phyloP scores from a whole-genome alignment of 2,113 vertebrate genomes.

The Gavialis gangeticus region DNA sequence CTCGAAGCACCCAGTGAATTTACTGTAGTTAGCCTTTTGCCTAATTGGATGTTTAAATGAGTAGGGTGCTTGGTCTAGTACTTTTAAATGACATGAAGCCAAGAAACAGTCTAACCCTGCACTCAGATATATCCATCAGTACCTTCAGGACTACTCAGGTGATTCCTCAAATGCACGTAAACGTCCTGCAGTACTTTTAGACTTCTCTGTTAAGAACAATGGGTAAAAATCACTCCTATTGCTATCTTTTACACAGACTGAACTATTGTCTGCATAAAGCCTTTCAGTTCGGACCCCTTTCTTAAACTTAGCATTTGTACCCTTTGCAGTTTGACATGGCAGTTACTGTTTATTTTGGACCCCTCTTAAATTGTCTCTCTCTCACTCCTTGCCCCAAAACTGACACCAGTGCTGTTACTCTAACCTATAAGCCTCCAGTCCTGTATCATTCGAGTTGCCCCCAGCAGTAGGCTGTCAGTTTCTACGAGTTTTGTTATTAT shows the following conservation, averaged over 20 bases:
- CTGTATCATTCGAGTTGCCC: not conserved
- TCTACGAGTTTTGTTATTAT: not conserved
- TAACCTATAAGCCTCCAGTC: not conserved
- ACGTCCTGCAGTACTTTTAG: not conserved
- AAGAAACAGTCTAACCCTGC: not conserved
- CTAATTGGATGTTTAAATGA: not conserved
- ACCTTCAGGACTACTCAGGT: not conserved
- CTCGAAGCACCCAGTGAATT: not conserved
- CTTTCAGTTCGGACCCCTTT: not conserved
- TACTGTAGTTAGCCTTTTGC: not conserved
- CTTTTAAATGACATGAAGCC: not conserved
- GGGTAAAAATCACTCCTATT: conserved; percentile 42
- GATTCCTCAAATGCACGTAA: not conserved
- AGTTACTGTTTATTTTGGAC: not conserved
- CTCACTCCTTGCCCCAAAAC: no score
- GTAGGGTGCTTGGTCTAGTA: not conserved
- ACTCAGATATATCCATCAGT: rapidly evolving
- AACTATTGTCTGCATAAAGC: not conserved
- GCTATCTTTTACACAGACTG: not conserved
- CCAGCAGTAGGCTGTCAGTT: not conserved
- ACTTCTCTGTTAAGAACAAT: conserved; percentile 3
- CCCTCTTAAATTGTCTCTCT: not conserved
- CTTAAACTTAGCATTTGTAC: not conserved
- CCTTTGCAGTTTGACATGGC: not conserved
- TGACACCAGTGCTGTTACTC: not conserved